A percentile compares a stretch with the other conserved stretches of the same genome.
phyloP scores from a whole-genome alignment of 2,797 vertebrate genomes.

The Strix occidentalis region DNA sequence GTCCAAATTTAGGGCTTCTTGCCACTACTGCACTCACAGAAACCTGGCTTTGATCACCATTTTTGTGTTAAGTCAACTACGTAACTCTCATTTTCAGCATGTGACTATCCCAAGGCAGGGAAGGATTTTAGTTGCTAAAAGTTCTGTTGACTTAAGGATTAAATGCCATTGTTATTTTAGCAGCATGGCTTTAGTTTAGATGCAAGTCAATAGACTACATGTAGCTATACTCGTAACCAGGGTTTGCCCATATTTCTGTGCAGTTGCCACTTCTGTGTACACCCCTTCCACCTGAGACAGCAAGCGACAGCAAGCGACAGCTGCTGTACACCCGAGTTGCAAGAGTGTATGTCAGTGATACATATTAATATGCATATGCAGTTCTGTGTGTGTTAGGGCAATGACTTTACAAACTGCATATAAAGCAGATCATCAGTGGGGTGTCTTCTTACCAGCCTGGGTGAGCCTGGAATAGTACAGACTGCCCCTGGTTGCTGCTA shows the following conservation, averaged over 20 bases:
- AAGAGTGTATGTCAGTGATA: neutral
- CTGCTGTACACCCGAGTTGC: neutral
- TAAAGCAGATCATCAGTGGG: neutral
- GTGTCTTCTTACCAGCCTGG: neutral
- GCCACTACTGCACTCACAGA: neutral
- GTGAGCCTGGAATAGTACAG: neutral
- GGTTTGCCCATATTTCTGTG: neutral
- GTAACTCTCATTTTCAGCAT: neutral
- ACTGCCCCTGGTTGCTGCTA: neutral
- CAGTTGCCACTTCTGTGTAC: neutral
- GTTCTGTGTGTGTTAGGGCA: neutral
- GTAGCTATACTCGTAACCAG: fast-evolving
- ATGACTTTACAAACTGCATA: neutral
- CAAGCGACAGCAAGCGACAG: fast-evolving
- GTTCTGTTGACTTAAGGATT: neutral
- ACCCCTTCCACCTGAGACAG: neutral
- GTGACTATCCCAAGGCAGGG: neutral
- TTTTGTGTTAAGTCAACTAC: neutral
- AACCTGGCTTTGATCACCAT: neutral
- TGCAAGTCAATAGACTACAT: fast-evolving
- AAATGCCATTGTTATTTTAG: neutral
- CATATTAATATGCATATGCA: neutral
- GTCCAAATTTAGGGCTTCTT: neutral
- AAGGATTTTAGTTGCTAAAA: neutral
- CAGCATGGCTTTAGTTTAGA: neutral